Percentiles rank a stretch among this genome's conserved stretches.
These are phyloP conservation scores for Halcyon malimbica DNA, from an alignment of 2,113 vertebrate genomes.

Conservation along the genomic window DNA sequence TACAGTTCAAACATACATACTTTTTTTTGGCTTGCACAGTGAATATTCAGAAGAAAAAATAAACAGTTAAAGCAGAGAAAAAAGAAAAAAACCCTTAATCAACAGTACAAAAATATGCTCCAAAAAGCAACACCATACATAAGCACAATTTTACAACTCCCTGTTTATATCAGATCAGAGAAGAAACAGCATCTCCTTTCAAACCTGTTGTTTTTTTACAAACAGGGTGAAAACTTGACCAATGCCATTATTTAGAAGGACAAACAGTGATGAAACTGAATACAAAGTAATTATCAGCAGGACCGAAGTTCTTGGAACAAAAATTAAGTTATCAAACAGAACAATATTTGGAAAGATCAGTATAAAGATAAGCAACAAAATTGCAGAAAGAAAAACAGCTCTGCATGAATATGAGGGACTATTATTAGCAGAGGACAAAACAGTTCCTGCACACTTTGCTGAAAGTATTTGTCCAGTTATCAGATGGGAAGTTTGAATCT, in stretches of 20 bases:
- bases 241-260: neutral
- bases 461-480: neutral
- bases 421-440: neutral
- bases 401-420: neutral
- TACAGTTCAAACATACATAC: neutral
- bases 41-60: constrained; percentile 12
- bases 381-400: neutral
- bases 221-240: neutral
- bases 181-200: neutral
- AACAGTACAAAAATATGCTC: neutral
- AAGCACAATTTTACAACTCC: neutral
- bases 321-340: neutral
- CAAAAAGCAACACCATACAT: neutral
- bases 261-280: constrained; percentile 33
- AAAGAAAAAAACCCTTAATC: neutral
- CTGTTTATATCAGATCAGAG: neutral
- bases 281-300: constrained; percentile 7
- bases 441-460: neutral
- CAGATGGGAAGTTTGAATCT: neutral
- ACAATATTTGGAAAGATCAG: constrained; percentile 25
- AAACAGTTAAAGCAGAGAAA: constrained; percentile 5
- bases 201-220: neutral
- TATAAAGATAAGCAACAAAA: neutral
- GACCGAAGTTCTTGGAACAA: constrained; percentile 28
- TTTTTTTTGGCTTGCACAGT: constrained; percentile 8